Percentiles rank a stretch among this genome's conserved stretches.
phyloP scores from a whole-genome alignment of 2,113 vertebrate species.

The Noctilio leporinus region DNA sequence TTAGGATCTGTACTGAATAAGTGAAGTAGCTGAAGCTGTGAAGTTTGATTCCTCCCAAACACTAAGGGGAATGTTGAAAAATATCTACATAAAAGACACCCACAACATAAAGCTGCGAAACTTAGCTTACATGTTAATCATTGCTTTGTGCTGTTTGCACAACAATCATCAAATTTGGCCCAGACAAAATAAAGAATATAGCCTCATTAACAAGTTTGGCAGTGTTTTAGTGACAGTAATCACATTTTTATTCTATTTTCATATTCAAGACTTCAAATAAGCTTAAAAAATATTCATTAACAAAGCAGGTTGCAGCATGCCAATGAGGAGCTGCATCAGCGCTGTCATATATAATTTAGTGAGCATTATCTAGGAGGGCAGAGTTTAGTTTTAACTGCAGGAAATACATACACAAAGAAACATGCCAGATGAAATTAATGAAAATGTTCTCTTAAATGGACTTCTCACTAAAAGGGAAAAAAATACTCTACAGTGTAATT shows the following conservation, averaged over 20 bases:
- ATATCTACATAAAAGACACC: slow-evolving; percentile 63
- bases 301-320: slow-evolving; percentile 67
- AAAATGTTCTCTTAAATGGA: slow-evolving; percentile 68
- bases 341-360: slow-evolving; percentile 69
- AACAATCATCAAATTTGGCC: slow-evolving; percentile 62
- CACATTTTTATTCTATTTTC: slow-evolving; percentile 78
- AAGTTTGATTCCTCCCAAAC: slow-evolving; percentile 43
- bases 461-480: slow-evolving; percentile 43
- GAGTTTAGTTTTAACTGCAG: slow-evolving; percentile 67
- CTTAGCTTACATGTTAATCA: slow-evolving; percentile 72
- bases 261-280: slow-evolving; percentile 72
- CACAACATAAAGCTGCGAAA: slow-evolving; percentile 44
- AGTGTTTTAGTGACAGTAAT: slow-evolving; percentile 72
- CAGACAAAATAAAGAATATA: slow-evolving; percentile 75
- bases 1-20: not conserved
- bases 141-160: slow-evolving; percentile 72
- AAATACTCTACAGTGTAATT: slow-evolving; percentile 42
- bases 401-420: slow-evolving; percentile 44
- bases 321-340: slow-evolving; percentile 63
- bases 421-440: slow-evolving; percentile 69
- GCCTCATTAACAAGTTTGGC: slow-evolving; percentile 77
- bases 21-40: not conserved
- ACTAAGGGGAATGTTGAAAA: not conserved
- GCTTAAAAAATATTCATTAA: slow-evolving; percentile 77
- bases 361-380: slow-evolving; percentile 54